phyloP scores from a whole-genome alignment of 2,797 vertebrate species.

The Emydoidea blandingii region DNA sequence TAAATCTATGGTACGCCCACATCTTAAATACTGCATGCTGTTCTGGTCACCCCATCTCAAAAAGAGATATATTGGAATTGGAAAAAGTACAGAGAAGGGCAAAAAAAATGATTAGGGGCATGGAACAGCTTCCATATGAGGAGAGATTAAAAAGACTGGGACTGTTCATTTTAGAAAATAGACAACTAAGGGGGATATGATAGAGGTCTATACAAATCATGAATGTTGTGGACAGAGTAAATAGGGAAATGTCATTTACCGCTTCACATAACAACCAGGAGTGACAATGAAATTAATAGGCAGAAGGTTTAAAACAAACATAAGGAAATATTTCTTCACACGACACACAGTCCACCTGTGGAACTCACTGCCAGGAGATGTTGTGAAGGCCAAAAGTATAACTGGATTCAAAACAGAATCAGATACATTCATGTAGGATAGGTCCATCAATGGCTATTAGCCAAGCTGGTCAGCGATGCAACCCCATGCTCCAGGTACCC shows the following conservation, averaged over 20 bases:
- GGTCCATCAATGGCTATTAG: not conserved
- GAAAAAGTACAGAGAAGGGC: not conserved
- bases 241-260: not conserved
- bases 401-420: not conserved
- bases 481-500: not conserved
- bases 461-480: not conserved
- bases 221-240: not conserved
- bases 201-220: not conserved
- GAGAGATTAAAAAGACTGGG: not conserved
- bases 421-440: not conserved
- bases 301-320: not conserved
- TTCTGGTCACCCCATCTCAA: not conserved
- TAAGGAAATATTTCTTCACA: not conserved
- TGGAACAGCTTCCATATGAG: not conserved
- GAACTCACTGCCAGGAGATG: not conserved
- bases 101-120: not conserved
- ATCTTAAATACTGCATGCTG: not conserved
- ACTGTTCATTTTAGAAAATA: not conserved
- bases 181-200: not conserved
- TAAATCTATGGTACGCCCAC: not conserved
- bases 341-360: not conserved
- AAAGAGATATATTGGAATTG: not conserved
- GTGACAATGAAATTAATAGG: not conserved
- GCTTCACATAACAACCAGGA: not conserved
- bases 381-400: not conserved